These are phyloP conservation scores for Sphecodes monilicornis DNA, from an alignment of 2,888 invertebrate species.

Conservation along the genomic window DNA sequence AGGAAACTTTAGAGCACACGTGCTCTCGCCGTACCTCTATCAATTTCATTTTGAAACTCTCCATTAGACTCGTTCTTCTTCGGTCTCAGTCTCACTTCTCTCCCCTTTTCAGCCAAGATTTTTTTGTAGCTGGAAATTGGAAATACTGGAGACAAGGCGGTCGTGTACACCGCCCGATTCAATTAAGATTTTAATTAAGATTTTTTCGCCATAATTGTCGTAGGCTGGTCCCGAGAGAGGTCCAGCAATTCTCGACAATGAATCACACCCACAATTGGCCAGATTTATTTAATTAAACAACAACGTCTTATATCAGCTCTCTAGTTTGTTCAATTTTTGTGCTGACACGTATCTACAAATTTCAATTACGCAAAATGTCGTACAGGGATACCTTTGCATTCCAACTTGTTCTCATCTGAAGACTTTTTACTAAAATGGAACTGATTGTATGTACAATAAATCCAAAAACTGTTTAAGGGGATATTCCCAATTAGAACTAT, in stretches of 20 bases:
- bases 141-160: neutral
- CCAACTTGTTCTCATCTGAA: neutral
- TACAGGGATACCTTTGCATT: neutral
- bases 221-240: neutral
- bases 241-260: neutral
- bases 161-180: constrained; percentile 1
- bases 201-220: constrained; percentile 17
- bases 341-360: neutral
- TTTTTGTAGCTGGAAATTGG: constrained; percentile 3
- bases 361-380: neutral
- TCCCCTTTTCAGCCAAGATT: neutral
- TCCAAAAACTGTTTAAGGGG: too few species aligned
- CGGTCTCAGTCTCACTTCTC: neutral
- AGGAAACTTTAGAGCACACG: constrained; percentile 12
- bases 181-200: constrained; percentile 69
- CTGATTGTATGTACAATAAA: too few species aligned
- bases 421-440: too few species aligned
- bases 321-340: neutral
- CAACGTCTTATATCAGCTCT: neutral
- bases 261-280: neutral
- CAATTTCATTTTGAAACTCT: constrained; percentile 46
- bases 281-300: constrained; percentile 8
- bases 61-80: constrained; percentile 13
- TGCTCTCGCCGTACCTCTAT: constrained; percentile 17
- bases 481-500: too few species aligned